A percentile compares a stretch with the other conserved stretches of the same genome.
Evolutionary conservation across 2,888 invertebrate species (phyloP).

Genomic region (Adela reaumurella): DNA sequence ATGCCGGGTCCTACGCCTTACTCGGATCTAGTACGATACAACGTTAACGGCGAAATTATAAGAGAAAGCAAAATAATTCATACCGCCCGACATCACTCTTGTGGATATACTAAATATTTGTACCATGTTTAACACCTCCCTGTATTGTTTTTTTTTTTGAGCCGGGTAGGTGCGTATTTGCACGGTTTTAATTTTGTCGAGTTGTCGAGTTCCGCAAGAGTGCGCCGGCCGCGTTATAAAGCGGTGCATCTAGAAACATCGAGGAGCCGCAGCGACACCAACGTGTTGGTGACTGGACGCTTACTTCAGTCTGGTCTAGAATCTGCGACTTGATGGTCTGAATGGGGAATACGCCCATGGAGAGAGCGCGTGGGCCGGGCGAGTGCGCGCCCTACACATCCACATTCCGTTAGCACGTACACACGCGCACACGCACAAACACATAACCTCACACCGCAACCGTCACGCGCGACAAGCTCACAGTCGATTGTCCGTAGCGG

Average conservation of each 20-base stretch:
- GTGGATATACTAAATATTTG: conserved; percentile 7
- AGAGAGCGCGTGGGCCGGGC: conserved; percentile 85
- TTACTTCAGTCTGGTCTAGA: conserved; percentile 86
- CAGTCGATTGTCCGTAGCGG: no score
- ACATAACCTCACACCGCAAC: neutral
- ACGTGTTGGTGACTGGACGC: conserved; percentile 31
- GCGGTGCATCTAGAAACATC: neutral
- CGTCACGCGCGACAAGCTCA: no score
- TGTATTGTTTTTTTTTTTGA: conserved; percentile 4
- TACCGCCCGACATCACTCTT: conserved; percentile 7
- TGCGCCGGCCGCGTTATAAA: neutral
- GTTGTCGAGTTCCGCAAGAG: neutral
- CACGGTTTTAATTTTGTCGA: conserved; percentile 15
- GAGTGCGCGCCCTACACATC: conserved; percentile 81
- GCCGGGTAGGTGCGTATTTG: conserved; percentile 2
- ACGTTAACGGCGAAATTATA: conserved; percentile 21
- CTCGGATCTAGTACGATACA: no score
- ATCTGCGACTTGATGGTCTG: conserved; percentile 86
- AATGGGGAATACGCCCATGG: conserved; percentile 88
- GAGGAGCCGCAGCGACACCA: neutral
- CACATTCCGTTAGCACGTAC: conserved; percentile 58
- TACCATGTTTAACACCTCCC: conserved; percentile 1
- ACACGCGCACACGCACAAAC: conserved; percentile 19
- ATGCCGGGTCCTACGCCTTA: no score
- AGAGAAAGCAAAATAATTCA: conserved; percentile 8